Percentiles rank a stretch among this genome's conserved stretches.
Conservation (phyloP, 2,113 vertebrate genomes). For the Nerophis ophidion region DNA sequence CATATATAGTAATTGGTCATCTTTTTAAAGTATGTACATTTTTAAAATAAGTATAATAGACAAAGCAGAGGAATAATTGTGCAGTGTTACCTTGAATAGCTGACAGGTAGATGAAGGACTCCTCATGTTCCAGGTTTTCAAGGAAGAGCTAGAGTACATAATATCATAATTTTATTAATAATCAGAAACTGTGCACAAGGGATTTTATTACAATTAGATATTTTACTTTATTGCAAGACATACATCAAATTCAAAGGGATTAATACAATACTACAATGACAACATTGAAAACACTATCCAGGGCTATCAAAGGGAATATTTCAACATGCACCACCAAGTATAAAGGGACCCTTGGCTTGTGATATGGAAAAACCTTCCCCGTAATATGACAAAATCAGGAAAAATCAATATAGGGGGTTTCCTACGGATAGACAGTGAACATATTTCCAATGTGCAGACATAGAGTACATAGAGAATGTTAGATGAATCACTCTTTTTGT, state of each 20-base stretch:
- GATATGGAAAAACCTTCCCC: not conserved
- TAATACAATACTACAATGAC: constrained; percentile 15
- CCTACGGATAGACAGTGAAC: constrained; percentile 3
- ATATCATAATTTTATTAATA: not conserved
- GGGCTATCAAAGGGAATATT: constrained; percentile 47
- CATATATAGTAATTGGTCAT: not conserved
- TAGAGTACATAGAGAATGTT: constrained; percentile 47
- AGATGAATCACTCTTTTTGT: constrained; percentile 36
- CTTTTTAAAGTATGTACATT: too few species aligned
- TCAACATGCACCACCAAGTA: constrained; percentile 8
- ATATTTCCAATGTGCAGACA: constrained; percentile 15
- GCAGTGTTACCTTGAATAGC: constrained; percentile 89
- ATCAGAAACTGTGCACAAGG: not conserved
- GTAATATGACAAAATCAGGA: not conserved
- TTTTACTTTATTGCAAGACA: not conserved
- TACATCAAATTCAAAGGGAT: constrained; percentile 10
- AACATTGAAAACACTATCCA: constrained; percentile 5
- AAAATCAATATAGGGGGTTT: constrained; percentile 30
- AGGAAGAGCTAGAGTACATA: constrained; percentile 80
- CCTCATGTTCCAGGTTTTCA: constrained; percentile 87
- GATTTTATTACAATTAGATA: not conserved
- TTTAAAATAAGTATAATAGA: too few species aligned
- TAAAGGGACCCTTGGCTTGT: not conserved
- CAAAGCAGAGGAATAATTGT: not conserved
- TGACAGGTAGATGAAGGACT: constrained; percentile 91